phyloP scores from a whole-genome alignment of 1,140 invertebrate genomes.

The Ladona fulva region DNA sequence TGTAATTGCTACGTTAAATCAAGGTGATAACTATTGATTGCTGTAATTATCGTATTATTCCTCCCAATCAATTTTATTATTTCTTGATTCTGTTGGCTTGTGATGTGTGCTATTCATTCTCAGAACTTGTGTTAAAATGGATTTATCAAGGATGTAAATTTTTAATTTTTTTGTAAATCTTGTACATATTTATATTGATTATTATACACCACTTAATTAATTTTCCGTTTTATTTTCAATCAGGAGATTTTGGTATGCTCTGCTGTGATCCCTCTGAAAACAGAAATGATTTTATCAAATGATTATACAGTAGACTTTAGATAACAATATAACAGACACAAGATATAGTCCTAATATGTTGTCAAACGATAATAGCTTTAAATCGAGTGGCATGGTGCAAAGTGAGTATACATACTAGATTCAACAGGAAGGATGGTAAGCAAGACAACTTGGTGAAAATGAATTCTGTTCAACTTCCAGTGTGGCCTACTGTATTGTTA shows the following conservation, averaged over 20 bases:
- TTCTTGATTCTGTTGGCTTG: too few relatives aligned
- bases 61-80: too few relatives aligned
- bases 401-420: neutral
- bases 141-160: neutral
- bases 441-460: neutral
- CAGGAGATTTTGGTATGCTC: neutral
- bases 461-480: neutral
- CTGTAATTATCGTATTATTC: neutral
- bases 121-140: neutral
- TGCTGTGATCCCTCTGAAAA: neutral
- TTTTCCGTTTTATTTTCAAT: neutral
- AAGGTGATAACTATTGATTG: neutral
- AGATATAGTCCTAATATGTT: neutral
- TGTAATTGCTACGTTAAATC: neutral
- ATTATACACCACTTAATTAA: neutral
- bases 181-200: constrained; percentile 4
- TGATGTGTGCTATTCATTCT: too few relatives aligned
- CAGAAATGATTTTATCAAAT: neutral
- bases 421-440: neutral
- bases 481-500: constrained; percentile 1
- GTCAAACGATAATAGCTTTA: neutral
- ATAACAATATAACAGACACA: too few relatives aligned
- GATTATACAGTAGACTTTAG: neutral
- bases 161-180: neutral
- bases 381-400: neutral